Evolutionary conservation across 2,113 vertebrate genomes (phyloP).

Genomic region (Danionella cerebrum): DNA sequence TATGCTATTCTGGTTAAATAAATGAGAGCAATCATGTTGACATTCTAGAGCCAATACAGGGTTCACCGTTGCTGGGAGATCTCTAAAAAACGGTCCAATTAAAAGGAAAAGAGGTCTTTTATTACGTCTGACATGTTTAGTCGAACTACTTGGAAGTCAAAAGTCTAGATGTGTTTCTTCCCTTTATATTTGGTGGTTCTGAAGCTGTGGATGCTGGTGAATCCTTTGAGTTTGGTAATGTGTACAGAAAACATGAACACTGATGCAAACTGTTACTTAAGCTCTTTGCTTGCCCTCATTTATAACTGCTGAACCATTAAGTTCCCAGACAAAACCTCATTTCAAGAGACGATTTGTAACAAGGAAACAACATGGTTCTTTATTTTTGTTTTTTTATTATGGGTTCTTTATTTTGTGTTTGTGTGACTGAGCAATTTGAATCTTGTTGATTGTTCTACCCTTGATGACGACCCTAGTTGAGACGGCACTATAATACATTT

Average conservation of each 20-base stretch:
- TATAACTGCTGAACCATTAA: background rate
- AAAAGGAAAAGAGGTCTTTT: background rate
- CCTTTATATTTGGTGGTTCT: no score
- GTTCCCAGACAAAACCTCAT: background rate
- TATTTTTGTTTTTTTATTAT: no score
- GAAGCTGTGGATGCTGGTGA: no score
- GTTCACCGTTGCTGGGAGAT: background rate
- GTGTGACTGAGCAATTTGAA: background rate
- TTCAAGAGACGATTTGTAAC: no score
- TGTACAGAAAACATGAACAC: no score
- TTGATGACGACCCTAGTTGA: background rate
- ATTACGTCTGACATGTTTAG: background rate
- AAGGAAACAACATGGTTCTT: no score
- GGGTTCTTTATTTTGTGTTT: background rate
- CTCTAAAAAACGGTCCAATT: background rate
- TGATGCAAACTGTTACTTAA: no score
- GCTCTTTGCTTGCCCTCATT: no score
- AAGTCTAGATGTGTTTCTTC: background rate
- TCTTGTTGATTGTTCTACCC: slow-evolving; percentile 10
- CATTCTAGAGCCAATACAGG: background rate
- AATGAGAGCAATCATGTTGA: background rate
- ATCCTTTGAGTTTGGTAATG: no score
- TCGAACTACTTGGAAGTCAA: no score
- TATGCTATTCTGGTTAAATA: background rate
- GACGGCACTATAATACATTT: slow-evolving; percentile 1